A percentile compares a stretch with the other conserved stretches of the same genome.
Evolutionary conservation across 1,140 invertebrate genomes (phyloP).

Genomic region (Ooceraea biroi): DNA sequence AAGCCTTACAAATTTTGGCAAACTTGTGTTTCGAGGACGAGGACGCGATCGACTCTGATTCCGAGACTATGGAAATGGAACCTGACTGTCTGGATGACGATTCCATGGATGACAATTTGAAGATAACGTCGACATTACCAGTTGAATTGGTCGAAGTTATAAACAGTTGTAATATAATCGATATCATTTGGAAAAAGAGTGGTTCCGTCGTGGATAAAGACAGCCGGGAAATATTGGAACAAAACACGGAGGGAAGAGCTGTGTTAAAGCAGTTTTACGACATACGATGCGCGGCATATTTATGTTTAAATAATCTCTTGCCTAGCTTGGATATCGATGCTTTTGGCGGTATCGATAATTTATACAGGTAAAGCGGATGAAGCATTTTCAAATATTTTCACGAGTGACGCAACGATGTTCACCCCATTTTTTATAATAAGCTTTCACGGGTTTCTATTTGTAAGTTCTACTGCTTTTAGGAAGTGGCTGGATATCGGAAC

Average conservation of each 20-base stretch:
- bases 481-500: slow-evolving; percentile 88
- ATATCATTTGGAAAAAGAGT: slow-evolving; percentile 87
- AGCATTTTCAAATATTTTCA: slow-evolving; percentile 1
- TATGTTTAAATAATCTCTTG: slow-evolving; percentile 90
- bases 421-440: not conserved
- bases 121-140: slow-evolving; percentile 75
- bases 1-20: slow-evolving; percentile 90
- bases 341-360: slow-evolving; percentile 87
- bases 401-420: not conserved
- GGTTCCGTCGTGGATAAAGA: slow-evolving; percentile 84
- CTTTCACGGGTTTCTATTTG: slow-evolving; percentile 27
- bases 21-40: slow-evolving; percentile 90
- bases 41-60: slow-evolving; percentile 84
- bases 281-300: slow-evolving; percentile 87
- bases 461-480: slow-evolving; percentile 73
- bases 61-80: slow-evolving; percentile 84
- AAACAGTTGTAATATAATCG: slow-evolving; percentile 86
- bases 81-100: slow-evolving; percentile 82
- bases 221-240: slow-evolving; percentile 85
- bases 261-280: slow-evolving; percentile 85
- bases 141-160: slow-evolving; percentile 86
- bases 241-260: slow-evolving; percentile 84
- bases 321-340: slow-evolving; percentile 87
- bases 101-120: slow-evolving; percentile 76
- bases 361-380: slow-evolving; percentile 80